phyloP scores from a whole-genome alignment of 2,113 vertebrate species.

The Oreochromis tanganicae region DNA sequence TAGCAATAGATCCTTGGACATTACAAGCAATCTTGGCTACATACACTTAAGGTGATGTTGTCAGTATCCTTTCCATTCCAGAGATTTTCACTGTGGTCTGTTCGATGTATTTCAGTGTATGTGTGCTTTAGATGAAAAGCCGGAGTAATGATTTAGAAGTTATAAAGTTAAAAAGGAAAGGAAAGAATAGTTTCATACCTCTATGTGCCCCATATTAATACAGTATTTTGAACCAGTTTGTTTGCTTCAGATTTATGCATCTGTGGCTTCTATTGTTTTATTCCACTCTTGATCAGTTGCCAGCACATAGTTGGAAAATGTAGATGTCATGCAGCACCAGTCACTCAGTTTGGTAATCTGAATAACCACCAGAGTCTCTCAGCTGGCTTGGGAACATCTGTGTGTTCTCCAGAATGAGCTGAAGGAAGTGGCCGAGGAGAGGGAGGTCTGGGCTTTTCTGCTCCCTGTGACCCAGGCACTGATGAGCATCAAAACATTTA shows the following conservation, averaged over 20 bases:
- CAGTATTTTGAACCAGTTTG: not conserved
- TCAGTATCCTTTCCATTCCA: not conserved
- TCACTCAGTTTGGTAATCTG: not conserved
- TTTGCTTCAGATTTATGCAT: not conserved
- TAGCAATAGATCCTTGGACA: not conserved
- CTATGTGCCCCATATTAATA: not conserved
- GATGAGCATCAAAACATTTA: not conserved
- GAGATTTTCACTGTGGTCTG: not conserved
- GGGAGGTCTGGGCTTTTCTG: not conserved
- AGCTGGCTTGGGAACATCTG: not conserved
- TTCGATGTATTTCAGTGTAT: not conserved
- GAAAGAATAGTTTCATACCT: not conserved
- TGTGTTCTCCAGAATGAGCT: not conserved
- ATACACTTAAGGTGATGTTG: not conserved
- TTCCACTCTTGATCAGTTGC: not conserved
- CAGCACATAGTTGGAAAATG: not conserved
- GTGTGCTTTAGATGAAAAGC: not conserved
- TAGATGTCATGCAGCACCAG: not conserved
- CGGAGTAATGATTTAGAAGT: not conserved
- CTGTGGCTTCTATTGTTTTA: not conserved
- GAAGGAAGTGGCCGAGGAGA: not conserved
- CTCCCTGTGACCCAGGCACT: not conserved
- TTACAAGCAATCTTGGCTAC: not conserved
- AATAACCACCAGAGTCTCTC: not conserved
- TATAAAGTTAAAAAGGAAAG: not conserved